A percentile compares a stretch with the other conserved stretches of the same genome.
These are phyloP conservation scores for Porites divaricata DNA, from an alignment of 92 coral and sea anemone genomes.

Conservation along the genomic window DNA sequence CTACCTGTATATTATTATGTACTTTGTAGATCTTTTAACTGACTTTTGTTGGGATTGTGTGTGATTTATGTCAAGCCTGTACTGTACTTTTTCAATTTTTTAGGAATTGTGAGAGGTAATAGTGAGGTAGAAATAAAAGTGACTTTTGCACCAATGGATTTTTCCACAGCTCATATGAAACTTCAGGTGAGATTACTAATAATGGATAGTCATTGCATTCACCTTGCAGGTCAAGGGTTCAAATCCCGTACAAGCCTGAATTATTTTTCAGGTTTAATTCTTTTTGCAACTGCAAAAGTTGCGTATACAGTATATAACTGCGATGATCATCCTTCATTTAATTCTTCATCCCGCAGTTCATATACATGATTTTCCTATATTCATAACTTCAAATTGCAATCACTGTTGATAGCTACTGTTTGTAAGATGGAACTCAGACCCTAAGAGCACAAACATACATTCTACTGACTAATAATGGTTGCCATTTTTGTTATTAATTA, in stretches of 20 bases:
- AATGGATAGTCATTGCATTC: not conserved
- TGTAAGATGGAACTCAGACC: not conserved
- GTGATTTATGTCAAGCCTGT: no score
- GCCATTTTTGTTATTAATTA: not conserved
- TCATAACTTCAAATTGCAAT: no score
- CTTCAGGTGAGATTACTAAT: slow-evolving; percentile 73
- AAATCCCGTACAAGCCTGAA: no score
- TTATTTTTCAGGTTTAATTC: no score
- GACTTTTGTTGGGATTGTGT: not conserved
- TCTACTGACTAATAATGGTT: not conserved
- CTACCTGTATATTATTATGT: no score
- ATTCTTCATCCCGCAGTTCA: no score
- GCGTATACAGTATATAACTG: no score
- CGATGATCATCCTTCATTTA: no score
- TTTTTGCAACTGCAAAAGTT: no score
- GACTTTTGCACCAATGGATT: slow-evolving; percentile 88
- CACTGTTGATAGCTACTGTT: not conserved
- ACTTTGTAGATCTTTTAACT: not conserved
- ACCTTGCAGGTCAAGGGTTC: no score
- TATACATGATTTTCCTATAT: no score
- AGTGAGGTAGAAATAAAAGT: slow-evolving; percentile 74
- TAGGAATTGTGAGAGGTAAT: slow-evolving; percentile 88
- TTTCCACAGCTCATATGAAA: slow-evolving; percentile 93
- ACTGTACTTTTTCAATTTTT: not conserved
- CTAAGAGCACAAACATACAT: not conserved